Base-by-base conservation (phyloP, 2,113 vertebrate genomes). In the Tachysurus fulvidraco region DNA sequence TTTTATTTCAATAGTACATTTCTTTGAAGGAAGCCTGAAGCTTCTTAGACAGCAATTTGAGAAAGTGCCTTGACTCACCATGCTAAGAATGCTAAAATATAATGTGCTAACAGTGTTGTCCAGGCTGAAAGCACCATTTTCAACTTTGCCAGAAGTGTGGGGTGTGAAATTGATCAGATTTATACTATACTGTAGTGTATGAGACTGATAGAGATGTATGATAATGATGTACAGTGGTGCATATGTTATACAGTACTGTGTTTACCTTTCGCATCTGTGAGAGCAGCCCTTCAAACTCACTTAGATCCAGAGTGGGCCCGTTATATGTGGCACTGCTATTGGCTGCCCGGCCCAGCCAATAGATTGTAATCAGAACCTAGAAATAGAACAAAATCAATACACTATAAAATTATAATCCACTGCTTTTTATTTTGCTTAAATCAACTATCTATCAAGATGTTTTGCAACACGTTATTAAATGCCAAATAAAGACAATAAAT, bases 241-340 rank as follows among this genome's bases (percentile, higher is more conserved):
- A 76, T 12, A 77, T 14, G 59, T 23, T 19, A 60, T 59, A 36
- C 12, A n/a, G 67, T 60, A 36, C 12, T 41, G 76, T 71, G 12
- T 25, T 88, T 95, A 99, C 98, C 97, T 98, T 99, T 96, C 95
- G 95, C 97, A 99, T 97, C 93, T 97, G 98, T 93, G 96, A 96
- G 94, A 99, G 93, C 92, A 99, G 94, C 86, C 96, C 97, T 92
- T 99, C 97, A 81, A 99, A 99, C 91, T 98, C 96, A 89, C 96
- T 97, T 92, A 99, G 95, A 93, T 98, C 97, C 94, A 99, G 95
- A 0, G 97, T 96, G 28, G 96, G 96, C 90, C 98, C 98, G 57
- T 93, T 98, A 77, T 97, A 99, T 4, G 96, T 96, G 0, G 96
- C 92, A 82, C 96, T 98, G 95, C 94, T 94, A 90, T 98, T 98